Base-by-base conservation (phyloP, 2,888 invertebrate species). In the Heliconius sara region DNA sequence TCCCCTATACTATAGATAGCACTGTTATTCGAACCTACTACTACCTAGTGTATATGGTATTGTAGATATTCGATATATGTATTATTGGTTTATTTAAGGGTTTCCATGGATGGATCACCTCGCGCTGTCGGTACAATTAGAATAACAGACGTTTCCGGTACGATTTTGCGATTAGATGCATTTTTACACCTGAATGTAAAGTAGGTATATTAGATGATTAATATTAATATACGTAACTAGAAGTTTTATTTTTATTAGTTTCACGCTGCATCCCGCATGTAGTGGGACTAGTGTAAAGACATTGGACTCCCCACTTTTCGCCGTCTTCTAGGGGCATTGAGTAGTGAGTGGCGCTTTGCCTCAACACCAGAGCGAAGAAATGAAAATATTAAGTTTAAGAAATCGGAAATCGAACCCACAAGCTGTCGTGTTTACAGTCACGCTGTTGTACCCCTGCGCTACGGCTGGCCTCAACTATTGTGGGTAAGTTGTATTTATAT, bases 61-160 rank as follows among this genome's bases (percentile, higher is more conserved):
- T 67, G 80, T 79, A 68, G 78, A 82, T 80, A 81, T 82, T 78
- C 72, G 79, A 82, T 81, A 81, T 77, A 76, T 47, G 79, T 52
- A 81, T 80, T 82, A 77, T 78, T 80, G 70, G 70, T 78, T 78
- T 76, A 81, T 82, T 78, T 74, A 79, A 78, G 72, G 68, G 73
- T 39, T 71, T 66, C 43, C 73, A 60, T 34, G 60, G 47, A 60
- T 34, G 60, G 70, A 47, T 70, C 70, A 70, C 70, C n/a, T 25
- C 25, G 6, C 68, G 68, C 72, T n/a, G 67, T 43, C 25, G 67
- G 34, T 43, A 68, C 68, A 60, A 80, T 82, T 78, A 80, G 77
- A 77, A 73, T 76, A 65, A 77, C 70, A 73, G 78, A 80, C 79
- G 63, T 78, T 79, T 82, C 82, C 81, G 81, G 79, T 78, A 34